Conservation (phyloP, 1,140 invertebrate species). For the Heterodera carotae region DNA sequence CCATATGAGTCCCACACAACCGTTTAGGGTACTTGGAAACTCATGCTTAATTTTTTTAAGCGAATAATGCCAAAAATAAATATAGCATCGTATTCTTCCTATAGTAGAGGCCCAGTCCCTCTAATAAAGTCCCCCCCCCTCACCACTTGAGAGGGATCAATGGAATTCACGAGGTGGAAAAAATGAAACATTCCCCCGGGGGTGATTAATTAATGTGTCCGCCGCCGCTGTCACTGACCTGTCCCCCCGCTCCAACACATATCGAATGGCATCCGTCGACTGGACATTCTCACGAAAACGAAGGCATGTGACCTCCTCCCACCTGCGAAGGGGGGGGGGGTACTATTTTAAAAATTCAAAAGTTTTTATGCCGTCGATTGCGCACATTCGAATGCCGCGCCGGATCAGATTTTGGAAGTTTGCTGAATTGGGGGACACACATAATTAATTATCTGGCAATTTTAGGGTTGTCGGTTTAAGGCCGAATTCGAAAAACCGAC, state of each 20-base stretch:
- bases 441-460: too few species aligned
- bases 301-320: slow-evolving; percentile 64
- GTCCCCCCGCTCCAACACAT: slow-evolving; percentile 62
- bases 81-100: too few species aligned
- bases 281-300: slow-evolving; percentile 63
- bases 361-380: background rate
- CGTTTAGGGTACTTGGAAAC: too few species aligned
- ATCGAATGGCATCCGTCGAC: slow-evolving; percentile 59
- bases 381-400: slow-evolving; percentile 61
- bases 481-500: background rate
- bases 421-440: slow-evolving; percentile 56
- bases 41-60: too few species aligned
- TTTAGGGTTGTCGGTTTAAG: slow-evolving; percentile 4
- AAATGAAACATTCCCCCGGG: too few species aligned
- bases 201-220: background rate
- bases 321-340: slow-evolving; percentile 11
- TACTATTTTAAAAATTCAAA: background rate
- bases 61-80: too few species aligned
- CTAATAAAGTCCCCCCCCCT: too few species aligned
- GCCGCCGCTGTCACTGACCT: slow-evolving; percentile 20
- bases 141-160: too few species aligned
- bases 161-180: too few species aligned
- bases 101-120: too few species aligned
- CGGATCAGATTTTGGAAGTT: slow-evolving; percentile 64
- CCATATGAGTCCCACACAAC: too few species aligned